These are phyloP conservation scores for Chiloscyllium plagiosum DNA, from an alignment of 2,113 vertebrate genomes.

Conservation along the genomic window DNA sequence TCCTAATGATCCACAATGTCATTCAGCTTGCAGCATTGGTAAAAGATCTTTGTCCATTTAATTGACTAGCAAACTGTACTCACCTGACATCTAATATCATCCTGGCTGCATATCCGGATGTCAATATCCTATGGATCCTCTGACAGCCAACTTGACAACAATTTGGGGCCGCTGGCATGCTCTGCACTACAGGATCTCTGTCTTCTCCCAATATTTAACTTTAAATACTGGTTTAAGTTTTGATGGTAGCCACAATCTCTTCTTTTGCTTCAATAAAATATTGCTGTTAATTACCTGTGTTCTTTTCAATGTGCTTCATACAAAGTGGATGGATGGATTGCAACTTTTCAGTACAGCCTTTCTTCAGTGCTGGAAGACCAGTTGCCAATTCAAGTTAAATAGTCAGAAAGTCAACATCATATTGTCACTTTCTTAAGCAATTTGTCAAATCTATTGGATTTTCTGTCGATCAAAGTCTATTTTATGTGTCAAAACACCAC, in stretches of 20 bases:
- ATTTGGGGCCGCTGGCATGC: neutral
- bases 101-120: neutral
- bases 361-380: neutral
- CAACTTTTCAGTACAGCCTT: neutral
- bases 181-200: neutral
- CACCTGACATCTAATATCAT: neutral
- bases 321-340: neutral
- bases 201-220: neutral
- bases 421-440: neutral
- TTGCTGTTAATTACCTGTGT: neutral
- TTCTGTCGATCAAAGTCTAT: neutral
- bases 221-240: neutral
- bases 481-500: neutral
- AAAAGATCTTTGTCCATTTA: neutral
- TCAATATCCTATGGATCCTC: neutral
- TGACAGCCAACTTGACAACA: neutral
- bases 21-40: neutral
- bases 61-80: neutral
- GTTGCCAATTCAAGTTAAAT: neutral
- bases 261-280: neutral
- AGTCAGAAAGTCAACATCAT: neutral
- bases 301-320: neutral
- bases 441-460: neutral
- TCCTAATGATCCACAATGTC: neutral
- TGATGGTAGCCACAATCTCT: neutral